These are phyloP conservation scores for Morus bassanus DNA, from an alignment of 2,797 vertebrate species.

Conservation along the genomic window DNA sequence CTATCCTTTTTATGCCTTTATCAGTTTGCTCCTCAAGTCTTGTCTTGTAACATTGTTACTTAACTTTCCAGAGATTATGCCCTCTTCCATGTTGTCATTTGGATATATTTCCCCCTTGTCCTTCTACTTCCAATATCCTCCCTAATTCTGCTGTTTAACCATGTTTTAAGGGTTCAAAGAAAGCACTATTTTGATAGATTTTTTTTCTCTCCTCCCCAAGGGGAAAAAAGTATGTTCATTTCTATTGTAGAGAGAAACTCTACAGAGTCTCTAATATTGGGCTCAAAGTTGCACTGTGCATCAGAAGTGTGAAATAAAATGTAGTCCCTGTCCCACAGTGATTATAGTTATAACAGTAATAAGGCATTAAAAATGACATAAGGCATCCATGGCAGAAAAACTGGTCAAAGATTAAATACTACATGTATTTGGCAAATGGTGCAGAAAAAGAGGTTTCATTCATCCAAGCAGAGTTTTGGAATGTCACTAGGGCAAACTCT, in stretches of 20 bases:
- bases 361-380: neutral
- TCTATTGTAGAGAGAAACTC: neutral
- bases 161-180: neutral
- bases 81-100: neutral
- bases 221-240: neutral
- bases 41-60: neutral
- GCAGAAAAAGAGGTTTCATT: neutral
- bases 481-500: neutral
- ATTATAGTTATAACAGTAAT: neutral
- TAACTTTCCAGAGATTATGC: neutral
- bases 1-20: neutral
- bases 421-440: neutral
- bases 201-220: too few relatives aligned
- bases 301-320: neutral
- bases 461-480: neutral
- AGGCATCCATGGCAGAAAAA: neutral
- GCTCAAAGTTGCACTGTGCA: neutral
- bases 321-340: neutral
- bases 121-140: neutral
- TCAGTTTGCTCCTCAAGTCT: neutral
- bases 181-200: neutral
- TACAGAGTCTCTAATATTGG: neutral
- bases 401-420: neutral
- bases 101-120: neutral
- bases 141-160: neutral